Evolutionary conservation across 2,888 invertebrate genomes (phyloP).

Genomic region (Argyresthia goedartella): DNA sequence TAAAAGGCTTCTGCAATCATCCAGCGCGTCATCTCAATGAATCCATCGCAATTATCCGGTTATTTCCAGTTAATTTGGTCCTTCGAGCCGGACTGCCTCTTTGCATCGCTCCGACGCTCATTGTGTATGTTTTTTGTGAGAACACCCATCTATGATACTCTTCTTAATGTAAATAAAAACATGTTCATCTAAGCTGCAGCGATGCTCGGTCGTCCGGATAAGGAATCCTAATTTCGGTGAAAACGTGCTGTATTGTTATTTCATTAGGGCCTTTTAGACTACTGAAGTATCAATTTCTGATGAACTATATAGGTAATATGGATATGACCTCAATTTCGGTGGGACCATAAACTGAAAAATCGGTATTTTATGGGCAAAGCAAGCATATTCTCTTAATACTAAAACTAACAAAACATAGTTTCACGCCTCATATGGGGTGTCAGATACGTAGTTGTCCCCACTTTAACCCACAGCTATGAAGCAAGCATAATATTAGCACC

Average conservation of each 20-base stretch:
- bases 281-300: no score
- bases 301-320: no score
- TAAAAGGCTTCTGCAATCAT: constrained; percentile 7
- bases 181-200: background rate
- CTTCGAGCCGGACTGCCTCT: constrained; percentile 25
- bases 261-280: no score
- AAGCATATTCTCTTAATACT: no score
- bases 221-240: background rate
- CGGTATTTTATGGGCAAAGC: no score
- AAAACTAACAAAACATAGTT: no score
- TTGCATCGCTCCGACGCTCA: constrained; percentile 29
- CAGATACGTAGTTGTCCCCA: no score
- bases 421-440: no score
- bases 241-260: background rate
- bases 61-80: constrained; percentile 43
- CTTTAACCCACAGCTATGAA: no score
- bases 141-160: constrained; percentile 1
- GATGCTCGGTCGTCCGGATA: constrained; percentile 1
- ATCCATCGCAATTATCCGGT: constrained; percentile 37
- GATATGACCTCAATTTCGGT: no score
- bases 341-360: no score
- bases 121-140: background rate
- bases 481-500: no score
- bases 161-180: constrained; percentile 3
- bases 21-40: constrained; percentile 22